Base-by-base conservation (phyloP, 2,797 vertebrate genomes). In the Orientallactaga sibirica region DNA sequence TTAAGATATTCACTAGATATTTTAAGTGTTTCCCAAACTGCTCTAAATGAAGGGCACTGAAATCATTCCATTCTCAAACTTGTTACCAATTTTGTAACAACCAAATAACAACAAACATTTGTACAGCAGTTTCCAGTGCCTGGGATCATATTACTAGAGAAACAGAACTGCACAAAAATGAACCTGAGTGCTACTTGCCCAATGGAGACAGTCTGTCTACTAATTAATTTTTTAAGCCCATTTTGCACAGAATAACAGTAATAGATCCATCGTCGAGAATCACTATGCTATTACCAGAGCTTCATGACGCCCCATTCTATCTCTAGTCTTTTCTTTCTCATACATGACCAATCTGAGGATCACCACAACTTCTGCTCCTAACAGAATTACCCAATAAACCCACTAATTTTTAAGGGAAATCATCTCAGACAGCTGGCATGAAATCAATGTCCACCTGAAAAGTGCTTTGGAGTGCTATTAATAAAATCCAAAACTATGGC, bases 21-120 rank as follows among this genome's bases (percentile, higher is more conserved):
- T 76, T 58, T 68, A 74, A 91, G 82, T 33, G 66, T 68, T 82
- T 90, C 55, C 88, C 93, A 78, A 93, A 91, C 84, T 10, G 9
- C 64, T 75, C 2, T 70, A 66, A 66, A 66, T 1, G 64, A 82
- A 90, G 43, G 85, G 22, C 81, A 76, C 24, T 90, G 85, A 73
- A 71, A 87, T 43, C 7, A 86, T 88, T 86, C 71, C 61, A 25
- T 74, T 71, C 62, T 85, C 78, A 86, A 87, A 81, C 27, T 75
- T 80, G 37, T 5, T 9, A 64, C 70, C 12, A 64, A 74, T 88
- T 70, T 52, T 1, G 3, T n/a, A 76, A 68, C 76, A 64, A 80
- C 48, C 73, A 66, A 67, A 43, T 2, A 66, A 67, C 33, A 80
- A 91, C 77, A 78, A 81, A 94, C 16, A 8, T 64, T 37, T 80